Percentiles rank a stretch among this genome's conserved stretches.
These are phyloP conservation scores for Folsomia manolachei DNA, from an alignment of 2,888 invertebrate species.

Conservation along the genomic window DNA sequence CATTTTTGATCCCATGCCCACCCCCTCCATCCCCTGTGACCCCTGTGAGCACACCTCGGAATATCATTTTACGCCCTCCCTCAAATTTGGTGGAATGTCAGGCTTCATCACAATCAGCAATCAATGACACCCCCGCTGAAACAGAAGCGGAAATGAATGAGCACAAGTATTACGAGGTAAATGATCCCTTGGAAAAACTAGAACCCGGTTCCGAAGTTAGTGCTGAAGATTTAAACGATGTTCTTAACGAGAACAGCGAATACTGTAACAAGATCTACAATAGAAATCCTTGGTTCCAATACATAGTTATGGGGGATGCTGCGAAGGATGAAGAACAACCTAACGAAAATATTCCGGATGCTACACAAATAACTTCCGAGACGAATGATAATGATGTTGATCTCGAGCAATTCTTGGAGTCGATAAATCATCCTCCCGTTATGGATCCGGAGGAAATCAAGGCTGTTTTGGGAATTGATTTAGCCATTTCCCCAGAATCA, in stretches of 20 bases:
- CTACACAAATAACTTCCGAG: background rate
- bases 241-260: background rate
- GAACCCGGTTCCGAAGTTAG: background rate
- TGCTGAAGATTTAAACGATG: background rate
- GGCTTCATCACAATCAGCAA: background rate
- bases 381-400: background rate
- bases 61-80: background rate
- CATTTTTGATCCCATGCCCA: background rate
- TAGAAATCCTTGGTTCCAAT: background rate
- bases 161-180: background rate
- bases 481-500: background rate
- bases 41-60: background rate
- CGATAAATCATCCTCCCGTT: background rate
- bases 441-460: conserved; percentile 5
- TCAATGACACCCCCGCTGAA: background rate
- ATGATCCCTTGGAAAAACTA: background rate
- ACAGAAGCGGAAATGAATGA: background rate
- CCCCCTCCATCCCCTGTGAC: background rate
- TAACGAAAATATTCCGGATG: background rate
- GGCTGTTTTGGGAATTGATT: background rate
- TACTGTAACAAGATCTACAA: background rate
- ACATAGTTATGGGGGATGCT: background rate
- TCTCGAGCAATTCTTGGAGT: background rate
- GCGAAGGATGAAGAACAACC: background rate
- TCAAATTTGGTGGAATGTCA: too few species aligned